phyloP scores from a whole-genome alignment of 2,113 vertebrate genomes.

The Oryzias javanicus region DNA sequence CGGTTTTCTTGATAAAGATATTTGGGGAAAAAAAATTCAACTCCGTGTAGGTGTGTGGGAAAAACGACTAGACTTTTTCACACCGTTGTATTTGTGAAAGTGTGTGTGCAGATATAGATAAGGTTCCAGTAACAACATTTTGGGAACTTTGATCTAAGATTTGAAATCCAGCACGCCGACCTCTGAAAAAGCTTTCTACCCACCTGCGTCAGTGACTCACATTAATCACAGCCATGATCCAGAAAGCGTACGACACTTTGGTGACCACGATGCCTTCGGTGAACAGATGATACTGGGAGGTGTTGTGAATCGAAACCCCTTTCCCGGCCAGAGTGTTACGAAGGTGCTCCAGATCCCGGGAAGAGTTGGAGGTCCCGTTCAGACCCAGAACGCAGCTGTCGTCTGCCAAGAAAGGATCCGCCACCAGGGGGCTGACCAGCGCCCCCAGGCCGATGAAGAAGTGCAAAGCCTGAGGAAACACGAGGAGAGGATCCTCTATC shows the following conservation, averaged over 20 bases:
- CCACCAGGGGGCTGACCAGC: constrained; percentile 90
- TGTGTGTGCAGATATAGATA: too few relatives aligned
- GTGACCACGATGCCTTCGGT: constrained; percentile 77
- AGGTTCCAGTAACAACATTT: too few relatives aligned
- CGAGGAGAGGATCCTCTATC: neutral
- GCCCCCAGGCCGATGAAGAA: constrained; percentile 95
- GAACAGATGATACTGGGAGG: constrained; percentile 74
- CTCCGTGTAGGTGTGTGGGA: too few relatives aligned
- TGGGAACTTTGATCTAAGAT: too few relatives aligned
- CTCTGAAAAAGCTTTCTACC: too few relatives aligned
- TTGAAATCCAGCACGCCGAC: too few relatives aligned
- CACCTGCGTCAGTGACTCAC: constrained; percentile 68
- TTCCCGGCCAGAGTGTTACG: constrained; percentile 77
- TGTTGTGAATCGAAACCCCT: constrained; percentile 69
- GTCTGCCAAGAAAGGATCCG: constrained; percentile 93
- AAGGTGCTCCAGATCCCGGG: constrained; percentile 77
- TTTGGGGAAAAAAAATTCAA: too few relatives aligned
- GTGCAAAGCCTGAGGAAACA: constrained; percentile 82
- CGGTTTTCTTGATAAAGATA: too few relatives aligned
- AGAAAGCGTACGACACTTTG: constrained; percentile 90
- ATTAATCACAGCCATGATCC: constrained; percentile 97
- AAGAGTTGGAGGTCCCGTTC: constrained; percentile 78
- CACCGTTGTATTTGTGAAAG: too few relatives aligned
- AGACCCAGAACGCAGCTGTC: constrained; percentile 79
- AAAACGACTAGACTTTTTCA: too few relatives aligned